phyloP scores from a whole-genome alignment of 2,113 vertebrate species.

The Saguinus midas region DNA sequence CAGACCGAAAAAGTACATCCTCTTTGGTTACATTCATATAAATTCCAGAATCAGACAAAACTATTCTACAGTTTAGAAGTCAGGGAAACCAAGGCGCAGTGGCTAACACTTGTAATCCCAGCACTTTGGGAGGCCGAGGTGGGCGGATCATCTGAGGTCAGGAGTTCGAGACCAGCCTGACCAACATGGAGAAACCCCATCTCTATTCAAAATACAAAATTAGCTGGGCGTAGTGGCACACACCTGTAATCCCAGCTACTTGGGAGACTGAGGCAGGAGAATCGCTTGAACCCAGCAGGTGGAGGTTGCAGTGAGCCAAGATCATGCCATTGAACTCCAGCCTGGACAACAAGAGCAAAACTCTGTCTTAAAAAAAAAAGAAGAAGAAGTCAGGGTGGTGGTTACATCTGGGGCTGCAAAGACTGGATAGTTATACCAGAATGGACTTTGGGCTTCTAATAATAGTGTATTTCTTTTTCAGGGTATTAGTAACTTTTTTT shows the following conservation, averaged over 20 bases:
- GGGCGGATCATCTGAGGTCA: too few species aligned
- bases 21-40: background rate
- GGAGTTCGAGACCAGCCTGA: too few species aligned
- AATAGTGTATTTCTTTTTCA: background rate
- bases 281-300: too few species aligned
- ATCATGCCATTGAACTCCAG: too few species aligned
- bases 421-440: background rate
- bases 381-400: background rate
- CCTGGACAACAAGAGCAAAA: too few species aligned
- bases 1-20: background rate
- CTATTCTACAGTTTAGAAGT: background rate
- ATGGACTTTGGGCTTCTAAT: background rate
- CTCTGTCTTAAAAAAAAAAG: background rate
- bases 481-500: background rate
- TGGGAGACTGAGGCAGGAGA: too few species aligned
- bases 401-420: background rate
- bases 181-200: too few species aligned
- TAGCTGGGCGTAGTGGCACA: accelerated
- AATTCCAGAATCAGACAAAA: background rate
- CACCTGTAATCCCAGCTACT: too few species aligned
- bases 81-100: accelerated
- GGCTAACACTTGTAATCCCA: too few species aligned
- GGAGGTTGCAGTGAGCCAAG: too few species aligned
- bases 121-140: too few species aligned
- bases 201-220: too few species aligned